These are phyloP conservation scores for Zootoca vivipara DNA, from an alignment of 2,113 vertebrate species.

Conservation along the genomic window DNA sequence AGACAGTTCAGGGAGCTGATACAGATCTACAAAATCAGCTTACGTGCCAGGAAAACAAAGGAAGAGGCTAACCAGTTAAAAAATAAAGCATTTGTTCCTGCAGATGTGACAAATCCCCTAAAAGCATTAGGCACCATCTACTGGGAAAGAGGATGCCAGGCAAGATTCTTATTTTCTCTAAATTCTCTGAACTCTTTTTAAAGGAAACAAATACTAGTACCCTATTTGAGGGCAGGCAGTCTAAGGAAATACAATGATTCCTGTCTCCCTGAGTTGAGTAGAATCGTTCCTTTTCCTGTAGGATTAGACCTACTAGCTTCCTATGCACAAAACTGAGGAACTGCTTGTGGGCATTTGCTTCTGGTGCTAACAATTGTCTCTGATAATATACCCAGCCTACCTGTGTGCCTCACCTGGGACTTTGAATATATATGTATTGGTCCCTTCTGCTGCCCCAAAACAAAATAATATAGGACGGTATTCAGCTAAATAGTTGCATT, in stretches of 20 bases:
- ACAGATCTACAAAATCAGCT: neutral
- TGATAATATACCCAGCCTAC: neutral
- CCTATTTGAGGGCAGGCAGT: neutral
- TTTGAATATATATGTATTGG: neutral
- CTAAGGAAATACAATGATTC: neutral
- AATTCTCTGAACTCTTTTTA: neutral
- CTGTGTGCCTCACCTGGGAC: neutral
- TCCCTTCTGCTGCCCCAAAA: neutral
- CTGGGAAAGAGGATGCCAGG: neutral
- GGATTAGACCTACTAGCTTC: neutral
- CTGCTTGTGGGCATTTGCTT: neutral
- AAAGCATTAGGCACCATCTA: neutral
- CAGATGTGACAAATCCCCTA: neutral
- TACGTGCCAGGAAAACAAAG: neutral
- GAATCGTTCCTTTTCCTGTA: neutral
- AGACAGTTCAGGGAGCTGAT: neutral
- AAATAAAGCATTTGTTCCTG: neutral
- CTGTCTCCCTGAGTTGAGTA: neutral
- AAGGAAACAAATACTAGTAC: neutral
- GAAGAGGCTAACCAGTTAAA: neutral
- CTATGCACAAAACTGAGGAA: neutral
- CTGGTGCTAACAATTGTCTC: neutral
- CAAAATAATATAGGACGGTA: neutral
- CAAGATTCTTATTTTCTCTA: neutral
- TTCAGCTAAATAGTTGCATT: too few relatives aligned